Evolutionary conservation across 2,797 vertebrate species (phyloP).

Genomic region (Emydoidea blandingii): DNA sequence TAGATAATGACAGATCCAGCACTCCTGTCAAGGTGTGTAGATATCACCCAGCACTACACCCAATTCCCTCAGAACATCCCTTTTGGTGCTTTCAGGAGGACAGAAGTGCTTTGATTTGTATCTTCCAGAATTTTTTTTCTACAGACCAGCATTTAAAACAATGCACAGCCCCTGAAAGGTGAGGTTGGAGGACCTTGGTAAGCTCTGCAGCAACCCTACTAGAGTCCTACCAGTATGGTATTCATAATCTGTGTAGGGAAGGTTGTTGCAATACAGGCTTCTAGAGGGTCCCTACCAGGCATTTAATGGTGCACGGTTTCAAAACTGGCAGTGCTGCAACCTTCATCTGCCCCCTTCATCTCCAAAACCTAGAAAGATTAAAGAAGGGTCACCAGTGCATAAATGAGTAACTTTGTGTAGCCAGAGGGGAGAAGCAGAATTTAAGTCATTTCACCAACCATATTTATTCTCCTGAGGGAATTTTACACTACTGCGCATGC

Average conservation of each 20-base stretch:
- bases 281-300: background rate
- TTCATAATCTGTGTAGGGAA: background rate
- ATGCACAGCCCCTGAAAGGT: background rate
- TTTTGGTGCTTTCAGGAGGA: background rate
- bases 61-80: background rate
- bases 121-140: background rate
- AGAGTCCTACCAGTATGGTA: fast-evolving
- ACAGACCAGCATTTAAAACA: background rate
- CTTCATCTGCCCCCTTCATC: background rate
- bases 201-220: background rate
- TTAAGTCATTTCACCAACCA: background rate
- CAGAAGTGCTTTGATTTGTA: conserved; percentile 30
- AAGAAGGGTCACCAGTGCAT: background rate
- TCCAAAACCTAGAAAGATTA: conserved; percentile 1
- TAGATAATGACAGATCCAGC: background rate
- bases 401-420: background rate
- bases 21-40: background rate
- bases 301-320: background rate
- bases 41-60: background rate
- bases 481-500: too few species aligned
- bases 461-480: background rate
- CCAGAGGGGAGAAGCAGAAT: background rate
- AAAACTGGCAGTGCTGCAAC: background rate
- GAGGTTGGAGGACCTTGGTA: background rate
- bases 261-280: background rate